Conservation (phyloP, 2,888 invertebrate species). For the Leptinotarsa juncta region DNA sequence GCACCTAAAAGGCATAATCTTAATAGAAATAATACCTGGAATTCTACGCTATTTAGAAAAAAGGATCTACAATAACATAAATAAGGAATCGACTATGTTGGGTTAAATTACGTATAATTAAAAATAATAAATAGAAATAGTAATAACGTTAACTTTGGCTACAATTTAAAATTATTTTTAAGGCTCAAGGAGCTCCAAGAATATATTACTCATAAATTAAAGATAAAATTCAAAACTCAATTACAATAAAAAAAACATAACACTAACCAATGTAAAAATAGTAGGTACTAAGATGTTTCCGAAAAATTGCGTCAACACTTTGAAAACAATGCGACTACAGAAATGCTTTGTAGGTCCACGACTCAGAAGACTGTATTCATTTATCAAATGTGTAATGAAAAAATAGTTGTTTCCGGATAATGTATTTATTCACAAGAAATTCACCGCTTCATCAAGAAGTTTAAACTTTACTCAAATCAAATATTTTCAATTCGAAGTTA, state of each 20-base stretch:
- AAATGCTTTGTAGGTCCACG: constrained; percentile 38
- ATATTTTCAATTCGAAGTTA: no score
- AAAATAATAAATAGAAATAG: constrained; percentile 61
- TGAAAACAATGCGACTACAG: constrained; percentile 37
- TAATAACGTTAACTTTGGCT: constrained; percentile 65
- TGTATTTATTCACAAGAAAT: no score
- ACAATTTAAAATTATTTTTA: constrained; percentile 58
- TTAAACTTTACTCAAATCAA: no score
- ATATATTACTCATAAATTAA: constrained; percentile 57
- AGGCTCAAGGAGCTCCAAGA: constrained; percentile 55
- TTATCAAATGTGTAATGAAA: constrained; percentile 13
- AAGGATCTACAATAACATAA: constrained; percentile 25
- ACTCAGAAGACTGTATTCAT: neutral
- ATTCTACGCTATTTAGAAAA: constrained; percentile 23
- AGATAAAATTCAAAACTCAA: constrained; percentile 37
- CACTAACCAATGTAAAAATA: constrained; percentile 43
- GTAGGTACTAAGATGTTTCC: constrained; percentile 41
- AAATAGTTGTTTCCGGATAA: neutral
- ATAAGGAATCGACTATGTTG: constrained; percentile 34
- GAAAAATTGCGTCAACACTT: constrained; percentile 36
- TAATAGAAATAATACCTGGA: constrained; percentile 28
- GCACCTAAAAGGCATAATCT: constrained; percentile 46
- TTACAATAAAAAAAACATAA: constrained; percentile 41
- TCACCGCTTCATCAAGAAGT: no score
- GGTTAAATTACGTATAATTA: constrained; percentile 43